phyloP scores from a whole-genome alignment of 2,888 invertebrate genomes.

The Timema podura region DNA sequence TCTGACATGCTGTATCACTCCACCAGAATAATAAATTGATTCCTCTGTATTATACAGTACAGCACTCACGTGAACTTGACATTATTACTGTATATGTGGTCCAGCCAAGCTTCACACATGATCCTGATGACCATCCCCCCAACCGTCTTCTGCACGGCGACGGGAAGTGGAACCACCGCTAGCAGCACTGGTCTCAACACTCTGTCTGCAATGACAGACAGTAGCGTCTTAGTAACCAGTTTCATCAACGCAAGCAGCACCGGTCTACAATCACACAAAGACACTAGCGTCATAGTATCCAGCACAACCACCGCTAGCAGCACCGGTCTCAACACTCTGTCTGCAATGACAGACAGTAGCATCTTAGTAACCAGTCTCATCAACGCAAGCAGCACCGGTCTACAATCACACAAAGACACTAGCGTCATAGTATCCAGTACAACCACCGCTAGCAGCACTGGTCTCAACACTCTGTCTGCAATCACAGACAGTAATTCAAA shows the following conservation, averaged over 20 bases:
- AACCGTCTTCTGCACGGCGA: slow-evolving; percentile 55
- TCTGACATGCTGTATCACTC: no score
- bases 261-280: no score
- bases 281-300: no score
- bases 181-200: slow-evolving; percentile 72
- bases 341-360: slow-evolving; percentile 45
- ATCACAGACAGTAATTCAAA: no score
- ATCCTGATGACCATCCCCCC: slow-evolving; percentile 74
- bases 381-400: no score
- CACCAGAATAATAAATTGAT: no score
- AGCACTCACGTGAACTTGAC: slow-evolving; percentile 64
- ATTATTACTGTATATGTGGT: slow-evolving; percentile 76
- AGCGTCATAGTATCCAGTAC: no score
- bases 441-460: slow-evolving; percentile 67
- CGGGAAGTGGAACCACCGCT: slow-evolving; percentile 58
- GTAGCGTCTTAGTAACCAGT: not conserved
- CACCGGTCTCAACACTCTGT: slow-evolving; percentile 73
- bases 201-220: slow-evolving; percentile 54
- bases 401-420: no score
- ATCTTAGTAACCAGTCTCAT: no score
- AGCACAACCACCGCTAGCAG: slow-evolving; percentile 57
- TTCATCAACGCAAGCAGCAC: no score
- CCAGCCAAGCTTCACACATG: slow-evolving; percentile 83
- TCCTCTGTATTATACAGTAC: no score
- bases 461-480: slow-evolving; percentile 69